Evolutionary conservation across 2,113 vertebrate genomes (phyloP), one percentile per base, ranked within the genome.

Genomic region (Amazona vittata): DNA sequence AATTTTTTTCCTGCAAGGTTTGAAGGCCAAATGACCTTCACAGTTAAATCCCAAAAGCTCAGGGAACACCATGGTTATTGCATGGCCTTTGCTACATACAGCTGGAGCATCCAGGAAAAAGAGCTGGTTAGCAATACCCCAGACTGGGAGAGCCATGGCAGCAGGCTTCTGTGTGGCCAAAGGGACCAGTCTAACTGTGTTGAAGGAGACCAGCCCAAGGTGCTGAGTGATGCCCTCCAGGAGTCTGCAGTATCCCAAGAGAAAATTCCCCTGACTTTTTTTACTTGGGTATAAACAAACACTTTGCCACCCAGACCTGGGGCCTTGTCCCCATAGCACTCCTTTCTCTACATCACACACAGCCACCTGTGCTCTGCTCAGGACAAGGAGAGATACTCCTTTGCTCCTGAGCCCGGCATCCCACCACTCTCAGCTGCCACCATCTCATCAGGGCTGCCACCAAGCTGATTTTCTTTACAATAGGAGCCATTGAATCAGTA

Each of bases 381-480:
- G n/a, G 46, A 57, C 37, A 65, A 81, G 33, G 16, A 44, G 39
- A 49, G 26, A 17, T 52, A 15, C 29, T 84, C 29, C 22, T 79
- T 22, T 2, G 16, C 73, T 77, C n/a, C 43, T 3, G 14, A 29
- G 25, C 17, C 0, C 0, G 16, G 8, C 31, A 90, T 41, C 63
- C 39, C 93, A 91, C 70, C 43, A 83, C 67, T 50, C 49, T 50
- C 82, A 89, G 70, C 44, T 89, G 21, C 39, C 62, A 86, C 77
- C 69, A 63, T 26, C 62, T 88, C 63, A 86, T 44, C 31, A 33
- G 87, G 71, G 76, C 76, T 92, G 83, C 84, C 78, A 81, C 39
- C 31, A 25, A 29, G 31, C 53, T 95, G 78, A 44, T 94, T 96
- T 74, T 83, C 74, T 64, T 94, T 95, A 69, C 35, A 91, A 31